These are phyloP conservation scores for Tachypleus tridentatus DNA, from an alignment of 1,140 invertebrate genomes.

Conservation along the genomic window DNA sequence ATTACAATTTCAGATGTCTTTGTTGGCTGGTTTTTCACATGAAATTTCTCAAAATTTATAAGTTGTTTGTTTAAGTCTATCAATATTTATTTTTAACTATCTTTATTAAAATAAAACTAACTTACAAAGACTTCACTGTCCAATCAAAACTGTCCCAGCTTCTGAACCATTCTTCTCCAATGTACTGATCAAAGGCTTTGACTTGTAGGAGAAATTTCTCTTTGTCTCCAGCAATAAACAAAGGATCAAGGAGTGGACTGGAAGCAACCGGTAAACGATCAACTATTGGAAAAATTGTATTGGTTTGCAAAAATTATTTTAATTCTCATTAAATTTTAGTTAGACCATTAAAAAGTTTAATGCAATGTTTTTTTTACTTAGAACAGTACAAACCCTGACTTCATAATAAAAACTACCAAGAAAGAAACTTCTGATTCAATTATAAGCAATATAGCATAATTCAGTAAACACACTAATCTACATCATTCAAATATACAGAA, in stretches of 20 bases:
- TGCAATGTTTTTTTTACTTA: no score
- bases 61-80: constrained; percentile 1
- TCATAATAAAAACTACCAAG: no score
- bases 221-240: constrained; percentile 29
- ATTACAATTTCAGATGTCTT: no score
- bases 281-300: constrained; percentile 23
- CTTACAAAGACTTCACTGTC: constrained; percentile 35
- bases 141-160: constrained; percentile 36
- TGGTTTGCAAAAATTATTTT: not conserved
- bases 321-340: no score
- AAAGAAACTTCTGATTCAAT: no score
- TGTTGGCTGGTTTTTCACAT: no score
- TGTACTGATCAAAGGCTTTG: constrained; percentile 30
- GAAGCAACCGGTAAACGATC: constrained; percentile 28
- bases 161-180: constrained; percentile 36
- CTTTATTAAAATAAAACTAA: constrained; percentile 7
- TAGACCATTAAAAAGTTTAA: no score
- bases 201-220: constrained; percentile 26
- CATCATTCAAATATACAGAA: no score
- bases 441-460: no score
- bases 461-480: no score
- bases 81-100: constrained; percentile 1
- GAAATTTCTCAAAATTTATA: no score
- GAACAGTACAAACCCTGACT: no score
- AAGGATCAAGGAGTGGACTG: constrained; percentile 29